These are phyloP conservation scores for Hippocampus barbouri DNA, from an alignment of 2,113 vertebrate species.

Conservation along the genomic window DNA sequence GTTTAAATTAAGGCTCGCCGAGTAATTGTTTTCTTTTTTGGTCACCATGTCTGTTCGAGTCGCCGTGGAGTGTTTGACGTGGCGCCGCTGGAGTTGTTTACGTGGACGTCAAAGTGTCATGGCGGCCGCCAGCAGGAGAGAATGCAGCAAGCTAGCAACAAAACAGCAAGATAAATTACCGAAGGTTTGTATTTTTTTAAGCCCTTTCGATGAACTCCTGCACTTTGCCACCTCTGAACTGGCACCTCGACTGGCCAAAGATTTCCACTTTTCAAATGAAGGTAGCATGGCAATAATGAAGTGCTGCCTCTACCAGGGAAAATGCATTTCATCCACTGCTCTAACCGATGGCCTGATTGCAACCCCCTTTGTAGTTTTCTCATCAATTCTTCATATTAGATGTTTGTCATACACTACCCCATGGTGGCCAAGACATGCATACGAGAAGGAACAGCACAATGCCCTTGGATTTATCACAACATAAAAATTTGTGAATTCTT, in stretches of 20 bases:
- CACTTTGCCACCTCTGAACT: too few species aligned
- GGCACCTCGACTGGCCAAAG: too few species aligned
- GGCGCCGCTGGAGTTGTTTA: conserved; percentile 7
- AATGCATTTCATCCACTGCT: not conserved
- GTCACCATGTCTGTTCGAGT: not conserved
- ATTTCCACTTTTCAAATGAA: not conserved
- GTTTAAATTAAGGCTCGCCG: not conserved
- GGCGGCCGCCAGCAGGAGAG: not conserved
- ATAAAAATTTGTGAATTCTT: too few species aligned
- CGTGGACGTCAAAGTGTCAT: not conserved
- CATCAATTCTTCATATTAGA: too few species aligned
- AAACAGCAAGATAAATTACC: not conserved
- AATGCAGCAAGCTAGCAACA: conserved; percentile 2
- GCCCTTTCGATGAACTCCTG: too few species aligned
- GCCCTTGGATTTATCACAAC: too few species aligned
- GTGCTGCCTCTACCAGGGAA: not conserved
- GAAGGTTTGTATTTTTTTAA: conserved; percentile 43
- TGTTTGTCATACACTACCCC: not conserved
- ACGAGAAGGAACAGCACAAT: too few species aligned
- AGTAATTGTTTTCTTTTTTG: not conserved
- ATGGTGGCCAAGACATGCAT: not conserved
- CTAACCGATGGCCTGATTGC: not conserved
- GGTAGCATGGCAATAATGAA: not conserved
- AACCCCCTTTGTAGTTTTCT: not conserved
- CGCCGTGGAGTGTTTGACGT: not conserved